A percentile compares a stretch with the other conserved stretches of the same genome.
phyloP scores from a whole-genome alignment of 2,888 invertebrate species.

The Bellardia bayeri region DNA sequence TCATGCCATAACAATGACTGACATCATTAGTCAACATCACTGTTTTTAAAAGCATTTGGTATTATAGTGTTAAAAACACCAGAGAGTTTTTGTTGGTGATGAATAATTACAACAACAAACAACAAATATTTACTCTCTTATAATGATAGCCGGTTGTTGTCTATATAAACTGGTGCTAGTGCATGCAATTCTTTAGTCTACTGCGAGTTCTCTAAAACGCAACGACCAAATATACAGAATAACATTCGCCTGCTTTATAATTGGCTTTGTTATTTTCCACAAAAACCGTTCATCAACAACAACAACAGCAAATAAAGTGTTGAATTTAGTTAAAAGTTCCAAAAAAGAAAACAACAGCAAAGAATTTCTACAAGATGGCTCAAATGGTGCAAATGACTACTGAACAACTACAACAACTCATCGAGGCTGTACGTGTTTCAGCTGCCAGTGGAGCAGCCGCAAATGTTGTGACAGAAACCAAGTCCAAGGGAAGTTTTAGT shows the following conservation, averaged over 20 bases:
- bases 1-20: too few species aligned
- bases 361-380: conserved; percentile 72
- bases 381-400: conserved; percentile 78
- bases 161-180: conserved; percentile 46
- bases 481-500: conserved; percentile 81
- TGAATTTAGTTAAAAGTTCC: not conserved
- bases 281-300: conserved; percentile 21
- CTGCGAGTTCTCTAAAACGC: conserved; percentile 51
- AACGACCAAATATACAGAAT: conserved; percentile 60
- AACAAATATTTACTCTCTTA: not conserved
- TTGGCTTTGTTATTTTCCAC: conserved; percentile 67
- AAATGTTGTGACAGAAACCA: conserved; percentile 50
- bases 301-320: not conserved
- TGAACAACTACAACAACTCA: conserved; percentile 79
- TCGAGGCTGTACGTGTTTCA: conserved; percentile 78
- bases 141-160: not conserved
- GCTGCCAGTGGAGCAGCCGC: conserved; percentile 73
- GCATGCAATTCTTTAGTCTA: conserved; percentile 31
- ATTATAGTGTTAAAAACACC: conserved; percentile 31
- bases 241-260: conserved; percentile 66
- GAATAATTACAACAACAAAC: not conserved
- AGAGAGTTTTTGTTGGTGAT: not conserved
- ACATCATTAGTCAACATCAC: not conserved
- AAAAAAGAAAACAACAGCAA: conserved; percentile 19
- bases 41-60: not conserved